Evolutionary conservation across 1,140 invertebrate genomes (phyloP), one percentile per base, ranked within the genome.

Genomic region (Idris sp.): DNA sequence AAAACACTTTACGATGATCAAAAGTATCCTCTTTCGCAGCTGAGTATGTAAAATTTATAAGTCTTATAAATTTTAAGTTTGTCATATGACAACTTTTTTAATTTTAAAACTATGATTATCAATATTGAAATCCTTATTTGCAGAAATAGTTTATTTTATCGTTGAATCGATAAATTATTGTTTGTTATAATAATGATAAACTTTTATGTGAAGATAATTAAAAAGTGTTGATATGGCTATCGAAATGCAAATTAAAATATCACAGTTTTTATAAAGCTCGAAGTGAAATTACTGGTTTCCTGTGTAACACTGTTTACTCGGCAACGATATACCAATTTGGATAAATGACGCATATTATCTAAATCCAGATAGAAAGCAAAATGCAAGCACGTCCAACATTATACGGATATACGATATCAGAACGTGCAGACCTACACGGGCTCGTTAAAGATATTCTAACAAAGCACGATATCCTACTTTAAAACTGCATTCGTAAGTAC

Each of bases 281-380:
- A 64, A 72, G 22, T 72, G 59, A 58, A 64, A 65, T 73, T 53
- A 38, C 26, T 44, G 4, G 30, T 54, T 26, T 10, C n/a, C 40
- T 16, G 16, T 16, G 16, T 46, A 53, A 28, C 33, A 19, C 33
- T 44, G 35, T 72, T 64, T 72, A 64, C 36, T 19, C 44, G 26
- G 15, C 15, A 58, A 35, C 44, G 58, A 68, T 61, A 74, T 56
- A 43, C 36, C 61, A 68, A 68, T 68, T 74, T 62, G 56, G 49
- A 74, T 74, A 68, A 74, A 67, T 67, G 71, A 67, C 53, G 51
- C 56, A 49, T 64, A 75, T 64, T 75, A 69, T 75, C 49, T 69
- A 64, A 46, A 68, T 75, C 36, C 19, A 75, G 56, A 75, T 69
- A 69, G 59, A 65, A 75, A 54, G 54, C 58, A 59, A 53, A 48